Evolutionary conservation across 2,888 invertebrate species (phyloP).

Genomic region (Copidosoma aretas): DNA sequence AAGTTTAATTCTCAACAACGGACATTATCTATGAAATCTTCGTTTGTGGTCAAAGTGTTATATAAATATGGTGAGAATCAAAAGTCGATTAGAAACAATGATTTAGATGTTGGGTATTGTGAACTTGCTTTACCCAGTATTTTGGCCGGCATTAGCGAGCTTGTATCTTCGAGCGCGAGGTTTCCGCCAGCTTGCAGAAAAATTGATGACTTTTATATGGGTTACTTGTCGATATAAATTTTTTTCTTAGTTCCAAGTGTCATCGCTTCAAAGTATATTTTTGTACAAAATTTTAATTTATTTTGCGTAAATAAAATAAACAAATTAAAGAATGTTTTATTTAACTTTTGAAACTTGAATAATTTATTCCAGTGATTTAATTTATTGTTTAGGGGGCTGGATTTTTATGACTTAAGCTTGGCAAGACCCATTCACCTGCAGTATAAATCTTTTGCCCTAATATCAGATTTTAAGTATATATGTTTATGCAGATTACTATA

Average conservation of each 20-base stretch:
- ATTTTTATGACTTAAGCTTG: slow-evolving; percentile 27
- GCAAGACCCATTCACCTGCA: slow-evolving; percentile 30
- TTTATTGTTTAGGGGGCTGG: slow-evolving; percentile 30
- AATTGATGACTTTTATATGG: slow-evolving; percentile 52
- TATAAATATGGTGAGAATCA: slow-evolving; percentile 53
- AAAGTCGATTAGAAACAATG: slow-evolving; percentile 38
- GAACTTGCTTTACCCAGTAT: slow-evolving; percentile 52
- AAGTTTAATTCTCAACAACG: slow-evolving; percentile 28
- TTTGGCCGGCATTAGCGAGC: slow-evolving; percentile 54
- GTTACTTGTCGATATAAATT: slow-evolving; percentile 47
- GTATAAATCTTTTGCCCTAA: slow-evolving; percentile 19
- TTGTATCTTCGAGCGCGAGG: slow-evolving; percentile 52
- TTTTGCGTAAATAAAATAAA: slow-evolving; percentile 7
- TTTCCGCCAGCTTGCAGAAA: slow-evolving; percentile 55
- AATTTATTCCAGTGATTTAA: slow-evolving; percentile 38
- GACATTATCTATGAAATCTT: slow-evolving; percentile 44
- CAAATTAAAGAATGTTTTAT: slow-evolving; percentile 30
- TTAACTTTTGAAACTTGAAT: slow-evolving; percentile 30
- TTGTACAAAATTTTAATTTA: neutral
- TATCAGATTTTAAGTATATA: slow-evolving; percentile 9
- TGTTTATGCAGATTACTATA: slow-evolving; percentile 35
- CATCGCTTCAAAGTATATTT: neutral
- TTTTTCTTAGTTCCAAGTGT: neutral
- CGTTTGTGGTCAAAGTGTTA: slow-evolving; percentile 53
- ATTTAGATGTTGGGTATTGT: slow-evolving; percentile 48